A percentile compares a stretch with the other conserved stretches of the same genome.
These are phyloP conservation scores for Coregonus suidteri DNA, from an alignment of 2,797 vertebrate species.

Conservation along the genomic window DNA sequence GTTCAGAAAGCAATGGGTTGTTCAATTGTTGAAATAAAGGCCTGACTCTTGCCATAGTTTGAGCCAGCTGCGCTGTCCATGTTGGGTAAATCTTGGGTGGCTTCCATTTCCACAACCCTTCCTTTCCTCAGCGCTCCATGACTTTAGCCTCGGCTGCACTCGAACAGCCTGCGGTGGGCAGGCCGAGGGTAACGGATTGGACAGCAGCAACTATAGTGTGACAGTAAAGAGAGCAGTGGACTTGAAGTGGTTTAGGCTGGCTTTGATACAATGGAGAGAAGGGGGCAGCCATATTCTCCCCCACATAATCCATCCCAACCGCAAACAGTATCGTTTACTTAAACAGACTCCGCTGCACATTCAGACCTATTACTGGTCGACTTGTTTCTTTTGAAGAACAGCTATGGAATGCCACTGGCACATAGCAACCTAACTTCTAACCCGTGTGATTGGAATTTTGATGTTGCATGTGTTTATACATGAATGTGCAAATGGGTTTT, in stretches of 20 bases:
- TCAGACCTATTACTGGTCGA: constrained; percentile 30
- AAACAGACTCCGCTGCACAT: constrained; percentile 26
- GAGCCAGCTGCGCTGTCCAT: background rate
- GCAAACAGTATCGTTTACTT: constrained; percentile 46
- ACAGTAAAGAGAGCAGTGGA: constrained; percentile 16
- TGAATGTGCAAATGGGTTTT: background rate
- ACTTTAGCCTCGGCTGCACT: constrained; percentile 12
- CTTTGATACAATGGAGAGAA: constrained; percentile 34
- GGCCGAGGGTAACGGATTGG: constrained; percentile 17
- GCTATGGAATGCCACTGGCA: constrained; percentile 25
- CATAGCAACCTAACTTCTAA: constrained; percentile 20
- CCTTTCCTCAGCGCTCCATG: background rate
- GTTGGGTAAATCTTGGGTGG: background rate
- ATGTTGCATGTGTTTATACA: constrained; percentile 25
- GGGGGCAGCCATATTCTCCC: constrained; percentile 17
- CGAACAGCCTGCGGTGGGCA: constrained; percentile 16
- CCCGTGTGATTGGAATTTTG: constrained; percentile 27
- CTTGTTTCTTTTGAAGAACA: constrained; percentile 40
- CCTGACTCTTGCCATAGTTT: background rate
- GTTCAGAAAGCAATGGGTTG: background rate
- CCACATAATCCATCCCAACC: constrained; percentile 28
- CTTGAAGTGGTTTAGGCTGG: constrained; percentile 34
- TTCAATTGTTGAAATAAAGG: background rate
- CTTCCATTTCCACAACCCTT: background rate
- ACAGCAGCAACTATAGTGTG: constrained; percentile 34